Base-by-base conservation (phyloP, 2,888 invertebrate species). In the Dorcus hopei region DNA sequence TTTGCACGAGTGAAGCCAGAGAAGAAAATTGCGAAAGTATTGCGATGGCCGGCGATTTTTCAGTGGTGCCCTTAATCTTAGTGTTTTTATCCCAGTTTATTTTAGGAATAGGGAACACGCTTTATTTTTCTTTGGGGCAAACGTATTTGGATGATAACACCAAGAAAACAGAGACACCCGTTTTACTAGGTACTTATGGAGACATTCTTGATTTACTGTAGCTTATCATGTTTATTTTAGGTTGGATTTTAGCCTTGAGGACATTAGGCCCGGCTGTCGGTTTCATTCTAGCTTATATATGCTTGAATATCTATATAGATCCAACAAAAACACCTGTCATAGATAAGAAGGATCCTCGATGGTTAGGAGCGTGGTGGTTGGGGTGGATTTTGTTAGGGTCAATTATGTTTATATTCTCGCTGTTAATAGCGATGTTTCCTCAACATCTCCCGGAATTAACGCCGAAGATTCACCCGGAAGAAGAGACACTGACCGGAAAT, bases 291-390 rank as follows among this genome's bases (percentile, higher is more conserved):
- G 84, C 79, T 26, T 79, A 67, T 50, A 39, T 76, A 2, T 81
- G 82, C 6, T 70, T 86, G 4, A 83, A 81, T 65, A 69, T 82
- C 1, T 87, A 84, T 68, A 85, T 87, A 54, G 84, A 85, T 69
- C 85, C 86, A 0, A 77, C 74, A 1, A 78, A 85, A 49, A 85
- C 83, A 7, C 87, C 87, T 0, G 71, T 85, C 7, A 86, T 87
- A 38, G 80, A 80, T 48, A 79, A 79, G 48, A 80, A 81, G 57
- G 85, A 86, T 73, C 87, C 88, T 2, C 78, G 88, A 64, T 90
- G 89, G 89, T 74, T 86, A 42, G 90, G 89, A 16, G 89, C 89
- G 8, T 90, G 89, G 89, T 90, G 89, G 89, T 77, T 89, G n/a
- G 89, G 87, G 9, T 85, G 85, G 84, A 80, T 83, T 23, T 77